Evolutionary conservation across 1,140 invertebrate species (phyloP).

Genomic region (Platyscapa corneri): DNA sequence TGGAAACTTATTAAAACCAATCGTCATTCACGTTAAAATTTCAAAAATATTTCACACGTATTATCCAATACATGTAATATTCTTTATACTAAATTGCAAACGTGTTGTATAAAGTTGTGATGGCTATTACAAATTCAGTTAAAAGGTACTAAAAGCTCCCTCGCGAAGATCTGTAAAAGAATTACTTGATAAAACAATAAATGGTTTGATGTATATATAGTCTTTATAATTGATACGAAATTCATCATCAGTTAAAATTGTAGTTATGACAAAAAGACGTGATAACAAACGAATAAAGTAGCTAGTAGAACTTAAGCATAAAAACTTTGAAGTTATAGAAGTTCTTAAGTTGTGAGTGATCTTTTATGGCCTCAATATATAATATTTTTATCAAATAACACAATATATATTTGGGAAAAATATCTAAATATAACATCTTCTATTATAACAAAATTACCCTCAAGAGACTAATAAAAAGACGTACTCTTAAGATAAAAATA

Average conservation of each 20-base stretch:
- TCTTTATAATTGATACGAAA: constrained; percentile 9
- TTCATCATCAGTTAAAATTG: not conserved
- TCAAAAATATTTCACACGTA: not conserved
- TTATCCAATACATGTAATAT: not conserved
- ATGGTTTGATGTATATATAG: not conserved
- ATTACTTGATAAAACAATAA: too few species aligned
- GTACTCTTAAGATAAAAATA: not conserved
- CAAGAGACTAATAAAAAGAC: not conserved
- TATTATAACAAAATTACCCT: not conserved
- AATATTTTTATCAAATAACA: not conserved
- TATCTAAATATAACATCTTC: not conserved
- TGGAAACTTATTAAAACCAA: not conserved
- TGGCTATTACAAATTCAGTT: not conserved
- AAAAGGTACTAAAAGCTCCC: too few species aligned
- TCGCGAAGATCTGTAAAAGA: too few species aligned
- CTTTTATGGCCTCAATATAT: not conserved
- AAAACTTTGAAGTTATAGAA: not conserved
- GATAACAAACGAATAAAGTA: not conserved
- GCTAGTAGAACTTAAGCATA: not conserved
- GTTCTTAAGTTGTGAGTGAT: not conserved
- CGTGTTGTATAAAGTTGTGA: not conserved
- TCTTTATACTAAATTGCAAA: not conserved
- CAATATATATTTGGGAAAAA: not conserved
- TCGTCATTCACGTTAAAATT: not conserved
- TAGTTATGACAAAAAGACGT: too few species aligned